These are phyloP conservation scores for Anguilla marmorata DNA, from an alignment of 2,797 vertebrate species.

Conservation along the genomic window DNA sequence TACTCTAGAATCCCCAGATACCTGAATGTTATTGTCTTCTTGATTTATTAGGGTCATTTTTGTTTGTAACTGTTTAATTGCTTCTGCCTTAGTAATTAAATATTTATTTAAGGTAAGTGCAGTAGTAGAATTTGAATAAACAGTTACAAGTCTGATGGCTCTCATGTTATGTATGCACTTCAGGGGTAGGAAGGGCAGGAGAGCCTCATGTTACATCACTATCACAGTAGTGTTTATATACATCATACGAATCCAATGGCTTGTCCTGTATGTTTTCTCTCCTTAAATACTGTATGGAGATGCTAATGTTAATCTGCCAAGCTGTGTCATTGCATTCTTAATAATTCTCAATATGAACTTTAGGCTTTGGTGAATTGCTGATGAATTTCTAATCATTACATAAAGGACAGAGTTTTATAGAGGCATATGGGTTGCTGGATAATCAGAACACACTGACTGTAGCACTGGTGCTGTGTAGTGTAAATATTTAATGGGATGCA, in stretches of 20 bases:
- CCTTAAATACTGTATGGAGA: not conserved
- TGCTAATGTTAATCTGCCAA: conserved; percentile 42
- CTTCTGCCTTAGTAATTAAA: not conserved
- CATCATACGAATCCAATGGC: not conserved
- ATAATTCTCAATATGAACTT: not conserved
- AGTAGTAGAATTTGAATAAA: not conserved
- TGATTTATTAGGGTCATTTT: not conserved
- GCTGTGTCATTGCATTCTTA: conserved; percentile 20
- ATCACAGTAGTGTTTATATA: not conserved
- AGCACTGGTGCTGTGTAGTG: conserved; percentile 50
- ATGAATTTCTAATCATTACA: not conserved
- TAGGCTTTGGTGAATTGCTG: conserved; percentile 16
- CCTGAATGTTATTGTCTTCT: too few relatives aligned
- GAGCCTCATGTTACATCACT: not conserved
- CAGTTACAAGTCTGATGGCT: not conserved
- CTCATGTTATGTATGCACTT: not conserved
- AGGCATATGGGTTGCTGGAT: conserved; percentile 23
- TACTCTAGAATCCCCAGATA: too few relatives aligned
- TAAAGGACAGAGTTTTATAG: not conserved
- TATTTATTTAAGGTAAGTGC: not conserved
- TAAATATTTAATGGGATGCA: conserved; percentile 61
- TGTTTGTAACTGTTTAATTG: not conserved
- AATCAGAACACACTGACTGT: conserved; percentile 52
- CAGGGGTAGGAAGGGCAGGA: not conserved
- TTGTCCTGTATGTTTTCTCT: too few relatives aligned